phyloP scores from a whole-genome alignment of 64 coral and sea anemone species.

The Montipora foliosa region DNA sequence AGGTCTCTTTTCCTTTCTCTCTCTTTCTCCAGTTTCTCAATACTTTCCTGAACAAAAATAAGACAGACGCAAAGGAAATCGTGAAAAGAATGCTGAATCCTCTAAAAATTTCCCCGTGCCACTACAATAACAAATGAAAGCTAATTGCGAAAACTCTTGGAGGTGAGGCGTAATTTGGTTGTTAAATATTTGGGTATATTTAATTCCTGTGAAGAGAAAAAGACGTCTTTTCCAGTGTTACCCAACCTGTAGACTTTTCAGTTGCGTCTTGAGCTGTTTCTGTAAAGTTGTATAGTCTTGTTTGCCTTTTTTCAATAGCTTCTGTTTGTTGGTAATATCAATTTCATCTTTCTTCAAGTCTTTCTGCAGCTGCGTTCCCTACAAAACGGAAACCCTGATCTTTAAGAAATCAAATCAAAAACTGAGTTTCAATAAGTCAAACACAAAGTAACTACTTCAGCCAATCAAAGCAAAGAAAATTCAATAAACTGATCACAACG shows the following conservation, averaged over 20 bases:
- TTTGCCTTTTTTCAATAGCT: slow-evolving; percentile 89
- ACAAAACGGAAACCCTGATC: neutral
- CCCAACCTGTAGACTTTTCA: slow-evolving; percentile 83
- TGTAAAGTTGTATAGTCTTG: slow-evolving; percentile 84
- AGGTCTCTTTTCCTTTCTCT: slow-evolving; percentile 61
- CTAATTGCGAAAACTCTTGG: too few species aligned
- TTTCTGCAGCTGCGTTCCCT: slow-evolving; percentile 93
- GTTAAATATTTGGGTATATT: too few species aligned
- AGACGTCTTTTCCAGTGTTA: neutral
- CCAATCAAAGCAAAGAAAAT: too few species aligned
- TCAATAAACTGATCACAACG: too few species aligned
- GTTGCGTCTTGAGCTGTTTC: slow-evolving; percentile 84
- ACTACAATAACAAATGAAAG: too few species aligned
- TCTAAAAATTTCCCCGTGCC: too few species aligned
- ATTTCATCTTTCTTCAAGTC: slow-evolving; percentile 85
- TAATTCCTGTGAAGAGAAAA: neutral
- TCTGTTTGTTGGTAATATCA: slow-evolving; percentile 91
- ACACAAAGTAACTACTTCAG: too few species aligned
- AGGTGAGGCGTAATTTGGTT: too few species aligned
- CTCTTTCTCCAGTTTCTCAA: slow-evolving; percentile 79
- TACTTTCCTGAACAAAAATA: slow-evolving; percentile 69
- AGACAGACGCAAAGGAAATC: neutral
- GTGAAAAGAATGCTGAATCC: too few species aligned
- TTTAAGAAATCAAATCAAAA: too few species aligned
- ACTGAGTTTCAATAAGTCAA: too few species aligned